Evolutionary conservation across 2,888 invertebrate genomes (phyloP).

Genomic region (Teleogryllus oceanicus): DNA sequence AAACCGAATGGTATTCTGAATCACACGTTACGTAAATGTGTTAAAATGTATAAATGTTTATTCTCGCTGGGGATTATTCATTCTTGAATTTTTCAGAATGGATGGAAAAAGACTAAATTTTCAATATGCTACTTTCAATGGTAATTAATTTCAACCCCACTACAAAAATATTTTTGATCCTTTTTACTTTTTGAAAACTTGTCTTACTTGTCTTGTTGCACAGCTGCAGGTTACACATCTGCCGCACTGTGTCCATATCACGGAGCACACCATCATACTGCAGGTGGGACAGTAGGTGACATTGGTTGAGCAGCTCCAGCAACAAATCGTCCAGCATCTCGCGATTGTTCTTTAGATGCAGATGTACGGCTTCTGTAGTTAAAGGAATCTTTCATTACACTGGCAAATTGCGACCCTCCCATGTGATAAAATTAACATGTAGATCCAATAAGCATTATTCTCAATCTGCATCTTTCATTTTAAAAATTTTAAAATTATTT

Average conservation of each 20-base stretch:
- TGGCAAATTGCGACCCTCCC: too few species aligned
- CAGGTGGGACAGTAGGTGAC: slow-evolving; percentile 47
- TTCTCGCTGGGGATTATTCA: too few species aligned
- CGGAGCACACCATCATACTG: slow-evolving; percentile 51
- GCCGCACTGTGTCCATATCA: slow-evolving; percentile 47
- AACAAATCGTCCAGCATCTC: slow-evolving; percentile 51
- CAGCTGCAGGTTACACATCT: slow-evolving; percentile 46
- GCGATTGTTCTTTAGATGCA: slow-evolving; percentile 50
- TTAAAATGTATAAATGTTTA: too few species aligned
- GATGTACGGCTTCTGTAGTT: slow-evolving; percentile 47
- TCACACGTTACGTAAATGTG: too few species aligned
- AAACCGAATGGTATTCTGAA: too few species aligned
- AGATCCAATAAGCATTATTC: too few species aligned
- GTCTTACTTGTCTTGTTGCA: slow-evolving; percentile 44
- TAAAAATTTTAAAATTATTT: too few species aligned
- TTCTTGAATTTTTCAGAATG: too few species aligned
- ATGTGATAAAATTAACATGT: too few species aligned
- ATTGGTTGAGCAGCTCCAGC: slow-evolving; percentile 46
- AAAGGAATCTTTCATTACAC: too few species aligned
- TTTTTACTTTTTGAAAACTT: not conserved
- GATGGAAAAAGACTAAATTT: too few species aligned
- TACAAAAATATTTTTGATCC: not conserved
- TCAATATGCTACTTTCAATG: not conserved
- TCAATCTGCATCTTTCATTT: too few species aligned
- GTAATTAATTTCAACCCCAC: not conserved